Base-by-base conservation (phyloP, 2,888 invertebrate genomes). In the Yponomeuta cagnagella region DNA sequence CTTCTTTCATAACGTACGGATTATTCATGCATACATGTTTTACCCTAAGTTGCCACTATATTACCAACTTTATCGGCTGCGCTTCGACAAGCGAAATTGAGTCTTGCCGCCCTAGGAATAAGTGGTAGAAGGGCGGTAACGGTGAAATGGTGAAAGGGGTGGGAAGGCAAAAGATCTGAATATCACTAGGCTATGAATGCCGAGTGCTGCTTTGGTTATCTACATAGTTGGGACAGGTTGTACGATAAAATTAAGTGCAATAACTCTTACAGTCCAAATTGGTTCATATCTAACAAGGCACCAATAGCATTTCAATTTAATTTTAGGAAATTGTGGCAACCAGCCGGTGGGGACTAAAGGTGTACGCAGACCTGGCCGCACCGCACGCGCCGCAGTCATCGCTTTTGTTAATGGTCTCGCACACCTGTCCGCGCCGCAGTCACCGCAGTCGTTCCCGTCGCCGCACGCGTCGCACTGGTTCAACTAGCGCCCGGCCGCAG, bases 121-220 rank as follows among this genome's bases (percentile, higher is more conserved):
- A 58, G 52, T 1, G 52, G 2, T 12, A 15, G 12, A 15, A 58
- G 2, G 52, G 15, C 15, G 1, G 52, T 15, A 58, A 1, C 12
- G 52, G 52, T 58, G 15, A 58, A 15, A 8, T 15, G 52, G 52
- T 5, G 5, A 58, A 15, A 15, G 52, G 52, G 52, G 52, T 58
- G 52, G 52, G 52, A 15, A 15, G 15, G 52, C 52, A 5, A 58
- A 58, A 15, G 12, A 58, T 58, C 52, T 58, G 52, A 58, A 58
- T 58, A 58, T 58, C 15, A 58, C 52, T 58, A 58, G 52, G 52
- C 52, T 58, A 58, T 58, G 52, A 58, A 58, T 58, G 52, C 52
- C 52, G 15, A 58, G 52, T 58, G 52, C 52, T 58, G 52, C 52
- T 12, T 15, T 58, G 52, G 52, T 58, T 58, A 58, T 58, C 52